Evolutionary conservation across 2,113 vertebrate species (phyloP).

Genomic region (Genyomyrus donnyi): DNA sequence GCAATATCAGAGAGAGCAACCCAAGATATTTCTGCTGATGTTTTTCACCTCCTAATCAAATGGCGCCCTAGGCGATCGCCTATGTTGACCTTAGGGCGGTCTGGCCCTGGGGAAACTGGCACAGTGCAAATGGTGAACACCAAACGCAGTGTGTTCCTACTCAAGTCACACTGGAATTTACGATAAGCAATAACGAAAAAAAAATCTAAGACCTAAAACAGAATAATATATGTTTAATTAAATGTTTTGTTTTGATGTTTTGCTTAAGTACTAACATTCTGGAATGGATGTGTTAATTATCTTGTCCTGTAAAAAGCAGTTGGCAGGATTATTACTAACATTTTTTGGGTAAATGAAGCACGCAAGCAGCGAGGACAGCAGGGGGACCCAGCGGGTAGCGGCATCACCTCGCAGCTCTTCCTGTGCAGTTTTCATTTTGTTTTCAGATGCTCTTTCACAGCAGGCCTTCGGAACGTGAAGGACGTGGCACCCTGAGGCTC

Average conservation of each 20-base stretch:
- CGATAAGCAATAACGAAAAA: not conserved
- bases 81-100: not conserved
- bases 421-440: not conserved
- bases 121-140: not conserved
- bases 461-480: not conserved
- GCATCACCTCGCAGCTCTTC: not conserved
- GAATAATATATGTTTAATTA: not conserved
- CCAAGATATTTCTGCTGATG: not conserved
- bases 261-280: not conserved
- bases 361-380: not conserved
- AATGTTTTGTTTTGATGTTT: not conserved
- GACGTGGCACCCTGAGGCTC: not conserved
- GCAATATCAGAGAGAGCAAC: too few relatives aligned
- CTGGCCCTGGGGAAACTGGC: not conserved
- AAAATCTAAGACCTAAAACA: not conserved
- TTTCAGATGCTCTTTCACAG: not conserved
- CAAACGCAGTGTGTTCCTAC: not conserved
- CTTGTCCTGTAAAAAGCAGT: not conserved
- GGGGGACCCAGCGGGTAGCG: not conserved
- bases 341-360: not conserved
- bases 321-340: not conserved
- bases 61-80: not conserved
- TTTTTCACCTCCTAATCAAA: not conserved
- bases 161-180: not conserved
- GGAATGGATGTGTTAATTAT: not conserved